These are phyloP conservation scores for Eupsittula cactorum DNA, from an alignment of 2,113 vertebrate genomes.

Conservation along the genomic window DNA sequence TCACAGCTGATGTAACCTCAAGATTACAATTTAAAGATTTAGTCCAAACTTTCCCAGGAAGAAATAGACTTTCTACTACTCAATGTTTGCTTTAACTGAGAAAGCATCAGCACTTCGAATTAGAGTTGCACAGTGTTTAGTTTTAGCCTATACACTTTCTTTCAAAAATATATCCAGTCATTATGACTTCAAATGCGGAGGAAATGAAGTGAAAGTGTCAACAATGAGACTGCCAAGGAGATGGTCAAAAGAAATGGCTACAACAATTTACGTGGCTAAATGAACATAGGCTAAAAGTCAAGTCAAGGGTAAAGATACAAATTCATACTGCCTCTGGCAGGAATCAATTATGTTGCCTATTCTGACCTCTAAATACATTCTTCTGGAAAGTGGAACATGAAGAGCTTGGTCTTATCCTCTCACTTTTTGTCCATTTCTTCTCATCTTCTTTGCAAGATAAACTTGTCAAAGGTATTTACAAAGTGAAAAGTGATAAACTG, in stretches of 20 bases:
- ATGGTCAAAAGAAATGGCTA: constrained; percentile 63
- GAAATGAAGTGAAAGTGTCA: constrained; percentile 18
- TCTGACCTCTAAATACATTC: constrained; percentile 38
- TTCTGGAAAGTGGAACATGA: background rate
- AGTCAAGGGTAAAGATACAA: constrained; percentile 71
- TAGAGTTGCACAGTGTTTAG: background rate
- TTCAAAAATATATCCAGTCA: background rate
- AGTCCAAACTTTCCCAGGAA: background rate
- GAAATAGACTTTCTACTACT: background rate
- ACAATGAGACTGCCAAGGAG: constrained; percentile 70
- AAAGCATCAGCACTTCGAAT: background rate
- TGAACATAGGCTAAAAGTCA: constrained; percentile 73
- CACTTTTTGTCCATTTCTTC: background rate
- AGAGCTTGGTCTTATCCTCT: background rate
- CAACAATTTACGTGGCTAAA: constrained; percentile 48
- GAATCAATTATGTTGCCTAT: constrained; percentile 58
- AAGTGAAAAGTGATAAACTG: background rate
- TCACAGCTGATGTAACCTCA: background rate
- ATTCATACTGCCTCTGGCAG: constrained; percentile 57
- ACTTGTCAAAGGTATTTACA: background rate
- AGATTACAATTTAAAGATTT: background rate
- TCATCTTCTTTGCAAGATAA: background rate
- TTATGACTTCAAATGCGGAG: background rate
- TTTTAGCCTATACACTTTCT: background rate
- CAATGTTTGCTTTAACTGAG: background rate